These are phyloP conservation scores for Trigoniulus corallinus DNA, from an alignment of 1,140 invertebrate genomes.

Conservation along the genomic window DNA sequence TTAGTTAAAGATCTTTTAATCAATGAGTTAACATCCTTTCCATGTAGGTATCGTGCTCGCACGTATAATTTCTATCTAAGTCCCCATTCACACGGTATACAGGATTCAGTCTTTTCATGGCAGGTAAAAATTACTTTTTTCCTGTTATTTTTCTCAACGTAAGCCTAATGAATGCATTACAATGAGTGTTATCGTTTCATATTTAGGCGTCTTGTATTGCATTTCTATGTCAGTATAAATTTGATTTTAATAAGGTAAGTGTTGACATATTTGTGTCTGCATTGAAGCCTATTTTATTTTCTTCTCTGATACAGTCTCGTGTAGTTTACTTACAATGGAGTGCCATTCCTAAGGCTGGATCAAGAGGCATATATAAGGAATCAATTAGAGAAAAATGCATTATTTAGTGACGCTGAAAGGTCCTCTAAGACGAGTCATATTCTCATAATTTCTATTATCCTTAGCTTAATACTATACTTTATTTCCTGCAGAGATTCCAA, in stretches of 20 bases:
- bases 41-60: slow-evolving; percentile 35
- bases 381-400: slow-evolving; percentile 19
- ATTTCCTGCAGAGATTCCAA: neutral
- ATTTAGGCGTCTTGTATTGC: slow-evolving; percentile 31
- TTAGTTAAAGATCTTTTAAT: neutral
- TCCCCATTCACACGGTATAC: slow-evolving; percentile 38
- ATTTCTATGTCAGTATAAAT: slow-evolving; percentile 43
- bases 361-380: slow-evolving; percentile 25
- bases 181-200: neutral
- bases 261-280: neutral
- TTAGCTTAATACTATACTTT: neutral
- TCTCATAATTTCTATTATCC: neutral
- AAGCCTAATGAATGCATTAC: neutral
- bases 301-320: slow-evolving; percentile 16
- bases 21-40: slow-evolving; percentile 35
- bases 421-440: neutral
- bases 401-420: slow-evolving; percentile 15
- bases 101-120: slow-evolving; percentile 39
- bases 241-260: slow-evolving; percentile 57
- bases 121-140: slow-evolving; percentile 23
- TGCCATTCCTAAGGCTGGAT: slow-evolving; percentile 42
- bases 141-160: no score
- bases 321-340: slow-evolving; percentile 45
- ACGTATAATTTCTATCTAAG: slow-evolving; percentile 48
- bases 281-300: slow-evolving; percentile 4